Conservation (phyloP, 92 coral and sea anemone genomes). For the Phenganax marumi region DNA sequence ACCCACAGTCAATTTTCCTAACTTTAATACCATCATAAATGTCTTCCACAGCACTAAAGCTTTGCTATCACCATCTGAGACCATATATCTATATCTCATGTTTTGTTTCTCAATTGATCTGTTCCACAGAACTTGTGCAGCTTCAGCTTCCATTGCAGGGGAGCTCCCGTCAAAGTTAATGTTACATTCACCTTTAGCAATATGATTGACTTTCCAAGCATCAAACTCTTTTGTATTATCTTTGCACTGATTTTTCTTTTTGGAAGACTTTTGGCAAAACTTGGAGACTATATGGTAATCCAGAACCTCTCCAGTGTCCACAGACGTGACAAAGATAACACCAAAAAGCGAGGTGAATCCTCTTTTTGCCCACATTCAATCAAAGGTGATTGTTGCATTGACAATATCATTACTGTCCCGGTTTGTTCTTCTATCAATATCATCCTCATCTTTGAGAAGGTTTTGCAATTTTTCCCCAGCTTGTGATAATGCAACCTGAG, state of each 20-base stretch:
- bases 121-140: no score
- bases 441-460: no score
- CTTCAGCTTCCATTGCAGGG: constrained; percentile 7
- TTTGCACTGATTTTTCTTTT: constrained; percentile 30
- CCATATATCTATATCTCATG: no score
- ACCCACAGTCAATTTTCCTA: no score
- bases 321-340: background rate
- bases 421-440: no score
- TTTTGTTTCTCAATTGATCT: no score
- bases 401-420: no score
- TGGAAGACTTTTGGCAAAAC: constrained; percentile 32
- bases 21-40: no score
- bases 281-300: background rate
- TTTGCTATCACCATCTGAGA: no score
- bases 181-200: constrained; percentile 28
- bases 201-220: constrained; percentile 40
- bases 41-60: no score
- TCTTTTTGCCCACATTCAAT: constrained; percentile 32
- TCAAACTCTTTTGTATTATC: constrained; percentile 7
- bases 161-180: constrained; percentile 44
- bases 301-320: background rate
- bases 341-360: constrained; percentile 4
- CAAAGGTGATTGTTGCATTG: background rate
- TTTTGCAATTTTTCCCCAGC: no score
- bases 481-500: no score